Evolutionary conservation across 1,140 invertebrate genomes (phyloP).

Genomic region (Mactra quadrangularis): DNA sequence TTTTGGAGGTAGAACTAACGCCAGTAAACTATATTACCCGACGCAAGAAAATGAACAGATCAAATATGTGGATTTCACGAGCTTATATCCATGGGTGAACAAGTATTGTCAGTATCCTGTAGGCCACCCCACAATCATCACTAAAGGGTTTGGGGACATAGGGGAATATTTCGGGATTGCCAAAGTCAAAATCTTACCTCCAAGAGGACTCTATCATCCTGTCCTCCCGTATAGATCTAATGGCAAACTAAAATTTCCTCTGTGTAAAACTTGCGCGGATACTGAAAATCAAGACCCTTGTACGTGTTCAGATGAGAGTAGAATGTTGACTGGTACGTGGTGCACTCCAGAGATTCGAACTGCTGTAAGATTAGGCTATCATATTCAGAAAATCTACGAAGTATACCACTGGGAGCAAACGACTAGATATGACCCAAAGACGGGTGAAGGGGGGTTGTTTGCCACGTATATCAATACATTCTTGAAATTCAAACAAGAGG

Average conservation of each 20-base stretch:
- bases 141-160: slow-evolving; percentile 1
- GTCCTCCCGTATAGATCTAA: slow-evolving; percentile 42
- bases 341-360: slow-evolving; percentile 4
- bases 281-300: slow-evolving; percentile 17
- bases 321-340: slow-evolving; percentile 25
- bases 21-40: slow-evolving; percentile 34
- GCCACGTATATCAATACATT: too few relatives aligned
- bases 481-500: slow-evolving; percentile 74
- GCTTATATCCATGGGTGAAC: neutral
- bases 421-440: neutral
- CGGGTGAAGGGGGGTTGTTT: neutral
- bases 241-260: slow-evolving; percentile 24
- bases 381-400: neutral
- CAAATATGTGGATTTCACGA: slow-evolving; percentile 24
- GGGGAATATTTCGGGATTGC: neutral
- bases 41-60: neutral
- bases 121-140: too few relatives aligned
- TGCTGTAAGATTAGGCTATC: neutral
- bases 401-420: slow-evolving; percentile 21
- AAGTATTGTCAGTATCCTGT: too few relatives aligned
- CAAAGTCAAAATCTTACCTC: slow-evolving; percentile 32
- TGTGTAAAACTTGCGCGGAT: neutral
- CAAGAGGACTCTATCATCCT: slow-evolving; percentile 32
- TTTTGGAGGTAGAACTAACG: slow-evolving; percentile 41
- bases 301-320: slow-evolving; percentile 1